A percentile compares a stretch with the other conserved stretches of the same genome.
These are phyloP conservation scores for Epistrophella euchroma DNA, from an alignment of 2,888 invertebrate species.

Conservation along the genomic window DNA sequence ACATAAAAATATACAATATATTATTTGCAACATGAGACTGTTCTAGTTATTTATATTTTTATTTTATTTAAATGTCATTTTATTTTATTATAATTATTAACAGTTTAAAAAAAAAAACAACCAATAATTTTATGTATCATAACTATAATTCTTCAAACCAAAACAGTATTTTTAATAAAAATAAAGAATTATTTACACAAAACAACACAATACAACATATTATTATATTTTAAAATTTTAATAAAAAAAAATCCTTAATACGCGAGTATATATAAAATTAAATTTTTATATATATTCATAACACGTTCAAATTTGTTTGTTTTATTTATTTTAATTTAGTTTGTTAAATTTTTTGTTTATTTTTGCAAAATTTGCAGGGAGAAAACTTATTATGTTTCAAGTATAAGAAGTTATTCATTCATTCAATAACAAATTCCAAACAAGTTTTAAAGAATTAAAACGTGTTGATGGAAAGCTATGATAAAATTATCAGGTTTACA, in stretches of 20 bases:
- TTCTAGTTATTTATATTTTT: constrained; percentile 58
- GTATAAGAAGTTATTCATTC: background rate
- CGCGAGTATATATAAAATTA: constrained; percentile 33
- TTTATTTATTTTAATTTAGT: constrained; percentile 47
- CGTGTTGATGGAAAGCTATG: no score
- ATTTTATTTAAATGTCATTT: constrained; percentile 17
- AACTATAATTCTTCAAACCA: constrained; percentile 55
- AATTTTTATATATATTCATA: constrained; percentile 46
- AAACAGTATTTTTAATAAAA: constrained; percentile 67
- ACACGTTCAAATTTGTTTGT: constrained; percentile 51
- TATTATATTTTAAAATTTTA: constrained; percentile 62
- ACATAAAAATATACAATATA: constrained; percentile 50
- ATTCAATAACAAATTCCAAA: background rate
- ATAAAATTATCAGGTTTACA: no score
- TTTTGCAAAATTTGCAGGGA: constrained; percentile 14
- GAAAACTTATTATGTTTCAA: constrained; percentile 5
- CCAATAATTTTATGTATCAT: constrained; percentile 37
- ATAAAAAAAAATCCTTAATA: constrained; percentile 48
- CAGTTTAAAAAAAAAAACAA: background rate
- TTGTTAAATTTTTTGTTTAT: background rate
- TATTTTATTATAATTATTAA: constrained; percentile 1
- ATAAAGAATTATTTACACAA: constrained; percentile 67
- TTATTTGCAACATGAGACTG: constrained; percentile 72
- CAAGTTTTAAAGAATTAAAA: no score
- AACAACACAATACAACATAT: constrained; percentile 53